Conservation (phyloP, 1,140 invertebrate genomes). For the Drosophila nigromelanica region DNA sequence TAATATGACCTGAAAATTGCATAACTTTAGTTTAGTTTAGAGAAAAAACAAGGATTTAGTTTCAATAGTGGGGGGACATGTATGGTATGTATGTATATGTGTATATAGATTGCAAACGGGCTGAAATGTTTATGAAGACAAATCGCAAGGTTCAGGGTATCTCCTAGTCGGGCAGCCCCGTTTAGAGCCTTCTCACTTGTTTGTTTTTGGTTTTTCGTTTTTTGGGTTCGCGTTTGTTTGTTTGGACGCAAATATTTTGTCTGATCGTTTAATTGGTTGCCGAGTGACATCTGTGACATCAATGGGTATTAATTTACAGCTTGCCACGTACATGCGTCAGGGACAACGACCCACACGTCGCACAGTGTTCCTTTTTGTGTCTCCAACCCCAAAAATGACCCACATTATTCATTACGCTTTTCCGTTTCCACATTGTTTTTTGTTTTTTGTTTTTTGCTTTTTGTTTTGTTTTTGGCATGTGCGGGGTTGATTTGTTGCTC, state of each 20-base stretch:
- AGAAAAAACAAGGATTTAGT: no score
- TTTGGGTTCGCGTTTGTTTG: conserved; percentile 18
- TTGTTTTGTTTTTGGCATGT: conserved; percentile 33
- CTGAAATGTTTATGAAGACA: no score
- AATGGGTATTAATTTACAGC: conserved; percentile 81
- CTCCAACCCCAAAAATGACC: conserved; percentile 21
- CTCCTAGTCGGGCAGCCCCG: no score
- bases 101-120: no score
- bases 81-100: no score
- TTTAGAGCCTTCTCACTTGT: no score
- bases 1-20: no score
- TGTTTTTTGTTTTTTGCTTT: conserved; percentile 42
- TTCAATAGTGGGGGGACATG: no score
- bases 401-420: conserved; percentile 77
- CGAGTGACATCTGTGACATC: conserved; percentile 80
- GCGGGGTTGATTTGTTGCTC: conserved; percentile 73
- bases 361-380: not conserved
- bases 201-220: not conserved
- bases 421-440: conserved; percentile 40
- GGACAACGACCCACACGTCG: conserved; percentile 51
- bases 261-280: conserved; percentile 82
- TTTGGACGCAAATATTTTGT: conserved; percentile 77
- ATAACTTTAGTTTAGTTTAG: no score
- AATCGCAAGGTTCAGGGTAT: no score
- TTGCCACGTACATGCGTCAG: conserved; percentile 65